Evolutionary conservation across 2,797 vertebrate species (phyloP), one percentile per base, ranked within the genome.

Genomic region (Enteromius treurensis): DNA sequence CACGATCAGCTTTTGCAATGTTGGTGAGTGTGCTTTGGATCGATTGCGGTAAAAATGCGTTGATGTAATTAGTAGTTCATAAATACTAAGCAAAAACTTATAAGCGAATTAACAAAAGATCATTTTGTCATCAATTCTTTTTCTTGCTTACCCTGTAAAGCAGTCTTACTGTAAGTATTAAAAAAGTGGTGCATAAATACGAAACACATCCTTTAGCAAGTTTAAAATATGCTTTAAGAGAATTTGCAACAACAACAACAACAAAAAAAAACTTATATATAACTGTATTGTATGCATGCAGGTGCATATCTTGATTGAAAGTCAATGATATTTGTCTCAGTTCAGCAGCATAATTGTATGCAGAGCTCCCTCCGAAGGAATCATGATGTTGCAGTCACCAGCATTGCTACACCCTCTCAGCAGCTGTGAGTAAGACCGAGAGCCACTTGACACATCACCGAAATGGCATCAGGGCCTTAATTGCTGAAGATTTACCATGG

Each of bases 351-450:
- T 58, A 77, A 64, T 77, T 78, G 84, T 69, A 32, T 58, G 64
- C 23, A 70, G 37, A 81, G 47, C 45, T 81, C 73, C 11, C 42
- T 60, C 69, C 75, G 32, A 81, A 65, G 77, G 53, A 85, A 79
- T 69, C 67, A 37, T 49, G 64, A 62, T 84, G 84, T 53, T 74
- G 58, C 62, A 67, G 64, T 70, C 42, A 79, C 73, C 9, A 47
- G 47, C 40, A 62, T 42, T 69, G 64, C 51, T 76, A 45, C 62
- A 79, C 81, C 78, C 74, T 85, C 79, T 79, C 78, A 71, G 26
- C 81, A 74, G 71, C 81, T 81, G 68, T 47, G 26, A 77, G 49
- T 37, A 23, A 70, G 51, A 68, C 49, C 37, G 21, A 86, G 71
- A 45, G 60, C 64, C 71, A 81, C 62, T 77, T 68, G 71, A 86